Conservation (phyloP, 2,113 vertebrate species). For the Megaceryle maxima region DNA sequence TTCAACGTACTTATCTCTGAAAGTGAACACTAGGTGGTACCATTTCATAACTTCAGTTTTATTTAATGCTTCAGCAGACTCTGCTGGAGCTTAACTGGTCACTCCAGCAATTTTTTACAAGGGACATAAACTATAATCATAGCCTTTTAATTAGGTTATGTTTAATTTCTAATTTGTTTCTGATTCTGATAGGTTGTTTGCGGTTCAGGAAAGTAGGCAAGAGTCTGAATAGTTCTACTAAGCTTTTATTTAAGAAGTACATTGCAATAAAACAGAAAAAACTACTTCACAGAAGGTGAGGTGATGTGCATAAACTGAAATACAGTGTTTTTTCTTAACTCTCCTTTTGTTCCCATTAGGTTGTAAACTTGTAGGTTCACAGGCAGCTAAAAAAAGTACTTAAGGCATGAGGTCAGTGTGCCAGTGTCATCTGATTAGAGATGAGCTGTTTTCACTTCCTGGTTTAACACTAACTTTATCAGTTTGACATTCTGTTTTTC, state of each 20-base stretch:
- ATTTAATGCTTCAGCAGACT: not conserved
- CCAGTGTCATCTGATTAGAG: not conserved
- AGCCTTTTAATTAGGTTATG: not conserved
- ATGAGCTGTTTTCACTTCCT: not conserved
- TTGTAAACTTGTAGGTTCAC: not conserved
- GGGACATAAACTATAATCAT: not conserved
- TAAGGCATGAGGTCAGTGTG: not conserved
- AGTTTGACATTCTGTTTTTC: not conserved
- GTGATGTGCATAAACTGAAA: not conserved
- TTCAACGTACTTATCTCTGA: not conserved
- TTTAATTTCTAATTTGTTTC: not conserved
- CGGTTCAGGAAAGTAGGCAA: not conserved
- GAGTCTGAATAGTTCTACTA: not conserved
- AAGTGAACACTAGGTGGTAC: conserved; percentile 53
- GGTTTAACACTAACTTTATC: not conserved
- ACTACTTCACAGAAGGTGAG: not conserved
- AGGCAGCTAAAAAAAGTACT: not conserved
- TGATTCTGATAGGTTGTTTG: not conserved
- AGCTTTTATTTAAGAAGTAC: not conserved
- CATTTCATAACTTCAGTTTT: not conserved
- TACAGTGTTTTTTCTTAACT: not conserved
- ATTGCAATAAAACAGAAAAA: not conserved
- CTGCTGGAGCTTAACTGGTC: not conserved
- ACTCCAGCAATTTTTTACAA: not conserved
- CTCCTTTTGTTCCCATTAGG: not conserved